Conservation (phyloP, 2,888 invertebrate species). For the Hirudinaria manillensis region DNA sequence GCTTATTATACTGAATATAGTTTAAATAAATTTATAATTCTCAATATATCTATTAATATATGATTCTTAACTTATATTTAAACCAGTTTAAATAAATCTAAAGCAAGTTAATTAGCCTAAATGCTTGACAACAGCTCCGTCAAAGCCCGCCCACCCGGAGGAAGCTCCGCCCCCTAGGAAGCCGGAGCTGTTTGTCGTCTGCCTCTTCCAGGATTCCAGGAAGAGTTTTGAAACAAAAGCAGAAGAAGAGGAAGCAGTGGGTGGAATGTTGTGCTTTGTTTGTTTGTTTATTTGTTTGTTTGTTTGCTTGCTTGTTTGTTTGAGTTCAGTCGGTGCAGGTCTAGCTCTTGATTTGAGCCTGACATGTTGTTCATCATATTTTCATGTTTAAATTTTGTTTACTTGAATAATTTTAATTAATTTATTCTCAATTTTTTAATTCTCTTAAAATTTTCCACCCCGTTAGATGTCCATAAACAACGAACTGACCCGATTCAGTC, state of each 20-base stretch:
- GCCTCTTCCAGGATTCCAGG: conserved; percentile 4
- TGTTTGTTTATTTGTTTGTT: not conserved
- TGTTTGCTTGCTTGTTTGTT: not conserved
- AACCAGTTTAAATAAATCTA: too few species aligned
- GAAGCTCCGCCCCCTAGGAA: not conserved
- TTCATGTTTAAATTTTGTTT: not conserved
- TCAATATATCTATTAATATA: too few species aligned
- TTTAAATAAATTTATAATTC: not conserved
- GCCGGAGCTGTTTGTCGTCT: conserved; percentile 4
- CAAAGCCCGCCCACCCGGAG: not conserved
- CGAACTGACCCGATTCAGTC: not conserved
- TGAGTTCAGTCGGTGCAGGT: not conserved
- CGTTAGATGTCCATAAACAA: not conserved
- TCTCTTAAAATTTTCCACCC: too few species aligned
- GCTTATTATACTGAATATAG: too few species aligned
- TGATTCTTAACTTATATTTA: too few species aligned
- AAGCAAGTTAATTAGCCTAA: not conserved
- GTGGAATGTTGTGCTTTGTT: not conserved
- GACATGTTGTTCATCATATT: not conserved
- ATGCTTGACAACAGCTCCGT: not conserved
- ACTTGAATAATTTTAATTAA: not conserved
- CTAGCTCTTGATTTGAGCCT: not conserved
- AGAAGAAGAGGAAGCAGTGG: conserved; percentile 8
- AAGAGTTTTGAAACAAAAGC: not conserved
- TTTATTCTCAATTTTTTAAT: not conserved